phyloP scores from a whole-genome alignment of 2,113 vertebrate species.

The Notiomystis cincta region DNA sequence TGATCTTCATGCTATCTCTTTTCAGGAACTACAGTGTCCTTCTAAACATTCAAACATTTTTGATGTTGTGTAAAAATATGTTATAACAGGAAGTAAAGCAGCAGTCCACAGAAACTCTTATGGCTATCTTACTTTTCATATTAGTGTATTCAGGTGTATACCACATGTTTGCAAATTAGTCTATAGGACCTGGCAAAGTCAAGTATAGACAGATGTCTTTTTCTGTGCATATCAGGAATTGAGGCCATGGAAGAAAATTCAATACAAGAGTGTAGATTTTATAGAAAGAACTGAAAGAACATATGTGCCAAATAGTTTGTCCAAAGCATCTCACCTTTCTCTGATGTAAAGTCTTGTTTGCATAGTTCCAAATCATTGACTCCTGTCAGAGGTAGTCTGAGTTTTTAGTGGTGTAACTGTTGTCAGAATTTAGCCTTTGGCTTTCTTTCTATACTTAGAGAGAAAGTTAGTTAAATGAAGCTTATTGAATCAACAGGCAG shows the following conservation, averaged over 20 bases:
- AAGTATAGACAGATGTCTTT: not conserved
- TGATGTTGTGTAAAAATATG: not conserved
- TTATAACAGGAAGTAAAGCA: not conserved
- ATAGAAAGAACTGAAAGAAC: not conserved
- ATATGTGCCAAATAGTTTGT: not conserved
- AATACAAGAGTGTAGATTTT: not conserved
- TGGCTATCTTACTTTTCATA: not conserved
- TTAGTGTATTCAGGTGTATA: not conserved
- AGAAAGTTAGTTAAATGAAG: not conserved
- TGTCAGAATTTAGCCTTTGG: not conserved
- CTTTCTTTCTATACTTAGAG: not conserved
- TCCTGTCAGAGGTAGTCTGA: not conserved
- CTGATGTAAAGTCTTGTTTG: not conserved
- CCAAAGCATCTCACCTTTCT: not conserved
- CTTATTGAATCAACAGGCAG: not conserved
- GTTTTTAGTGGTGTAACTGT: not conserved
- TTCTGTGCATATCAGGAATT: not conserved
- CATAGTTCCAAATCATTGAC: not conserved
- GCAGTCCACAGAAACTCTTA: not conserved
- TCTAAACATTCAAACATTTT: not conserved
- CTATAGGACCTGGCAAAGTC: not conserved
- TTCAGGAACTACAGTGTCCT: not conserved
- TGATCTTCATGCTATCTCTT: not conserved
- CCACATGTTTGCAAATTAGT: not conserved
- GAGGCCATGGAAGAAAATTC: not conserved